Conservation (phyloP, 2,888 invertebrate genomes). For the Spisula subtruncata region DNA sequence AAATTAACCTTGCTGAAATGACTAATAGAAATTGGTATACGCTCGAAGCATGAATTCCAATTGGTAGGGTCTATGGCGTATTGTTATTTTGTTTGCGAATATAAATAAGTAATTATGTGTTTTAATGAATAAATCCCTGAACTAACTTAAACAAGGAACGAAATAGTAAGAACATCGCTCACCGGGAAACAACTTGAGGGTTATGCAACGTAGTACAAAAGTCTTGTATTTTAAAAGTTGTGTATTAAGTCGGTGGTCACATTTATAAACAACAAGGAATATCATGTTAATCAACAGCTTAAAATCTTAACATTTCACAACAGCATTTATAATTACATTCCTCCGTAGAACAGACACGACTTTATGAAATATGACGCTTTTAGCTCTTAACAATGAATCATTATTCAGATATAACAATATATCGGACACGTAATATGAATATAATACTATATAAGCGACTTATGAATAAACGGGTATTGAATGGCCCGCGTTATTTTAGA, state of each 20-base stretch:
- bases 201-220: no score
- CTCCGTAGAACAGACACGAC: neutral
- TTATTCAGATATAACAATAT: neutral
- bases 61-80: no score
- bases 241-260: neutral
- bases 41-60: no score
- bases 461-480: neutral
- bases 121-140: no score
- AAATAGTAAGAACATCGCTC: no score
- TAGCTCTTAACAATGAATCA: neutral
- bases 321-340: conserved; percentile 2
- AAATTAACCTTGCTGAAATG: no score
- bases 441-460: conserved; percentile 6
- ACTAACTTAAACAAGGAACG: no score
- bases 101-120: no score
- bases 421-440: neutral
- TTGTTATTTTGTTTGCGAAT: no score
- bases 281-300: neutral
- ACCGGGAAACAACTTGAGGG: no score
- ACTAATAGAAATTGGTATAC: no score
- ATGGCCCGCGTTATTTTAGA: neutral
- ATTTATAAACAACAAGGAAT: neutral
- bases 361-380: neutral
- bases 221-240: neutral
- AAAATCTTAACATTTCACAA: conserved; percentile 13